Percentiles rank a stretch among this genome's conserved stretches.
Evolutionary conservation across 2,888 invertebrate species (phyloP).

Genomic region (Drosophila fulvimacula): DNA sequence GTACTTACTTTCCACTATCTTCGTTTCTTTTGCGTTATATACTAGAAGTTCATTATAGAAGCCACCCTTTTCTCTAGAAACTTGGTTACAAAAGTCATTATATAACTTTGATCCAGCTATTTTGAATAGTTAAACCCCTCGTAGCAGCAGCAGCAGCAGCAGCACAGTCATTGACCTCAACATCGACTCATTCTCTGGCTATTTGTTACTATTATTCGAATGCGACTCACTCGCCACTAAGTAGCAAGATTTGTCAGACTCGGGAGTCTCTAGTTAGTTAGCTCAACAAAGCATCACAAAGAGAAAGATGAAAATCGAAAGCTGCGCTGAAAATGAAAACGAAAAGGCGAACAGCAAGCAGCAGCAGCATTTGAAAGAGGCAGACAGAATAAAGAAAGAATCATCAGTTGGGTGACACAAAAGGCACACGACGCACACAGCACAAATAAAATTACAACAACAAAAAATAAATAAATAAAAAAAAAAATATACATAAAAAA

Average conservation of each 20-base stretch:
- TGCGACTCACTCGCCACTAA: slow-evolving; percentile 5
- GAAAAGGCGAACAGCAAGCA: background rate
- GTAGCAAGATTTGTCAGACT: slow-evolving; percentile 1
- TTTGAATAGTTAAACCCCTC: too few species aligned
- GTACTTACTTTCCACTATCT: background rate
- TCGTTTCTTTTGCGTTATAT: background rate
- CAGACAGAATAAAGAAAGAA: slow-evolving; percentile 26
- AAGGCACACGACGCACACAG: background rate
- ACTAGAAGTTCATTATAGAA: background rate
- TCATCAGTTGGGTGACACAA: slow-evolving; percentile 34
- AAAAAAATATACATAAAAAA: too few species aligned
- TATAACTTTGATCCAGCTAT: background rate
- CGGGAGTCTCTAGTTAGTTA: slow-evolving; percentile 11
- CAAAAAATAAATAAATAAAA: too few species aligned
- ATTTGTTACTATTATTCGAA: slow-evolving; percentile 1
- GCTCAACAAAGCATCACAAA: slow-evolving; percentile 21
- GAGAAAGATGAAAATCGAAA: slow-evolving; percentile 61
- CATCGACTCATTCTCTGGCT: slow-evolving; percentile 17
- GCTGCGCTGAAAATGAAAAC: slow-evolving; percentile 34
- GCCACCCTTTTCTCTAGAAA: background rate
- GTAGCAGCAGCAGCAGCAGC: too few species aligned
- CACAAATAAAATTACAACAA: slow-evolving; percentile 33
- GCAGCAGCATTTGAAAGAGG: slow-evolving; percentile 4
- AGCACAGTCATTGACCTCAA: slow-evolving; percentile 11
- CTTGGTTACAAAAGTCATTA: background rate